These are phyloP conservation scores for Hemaris fuciformis DNA, from an alignment of 2,888 invertebrate genomes.

Conservation along the genomic window DNA sequence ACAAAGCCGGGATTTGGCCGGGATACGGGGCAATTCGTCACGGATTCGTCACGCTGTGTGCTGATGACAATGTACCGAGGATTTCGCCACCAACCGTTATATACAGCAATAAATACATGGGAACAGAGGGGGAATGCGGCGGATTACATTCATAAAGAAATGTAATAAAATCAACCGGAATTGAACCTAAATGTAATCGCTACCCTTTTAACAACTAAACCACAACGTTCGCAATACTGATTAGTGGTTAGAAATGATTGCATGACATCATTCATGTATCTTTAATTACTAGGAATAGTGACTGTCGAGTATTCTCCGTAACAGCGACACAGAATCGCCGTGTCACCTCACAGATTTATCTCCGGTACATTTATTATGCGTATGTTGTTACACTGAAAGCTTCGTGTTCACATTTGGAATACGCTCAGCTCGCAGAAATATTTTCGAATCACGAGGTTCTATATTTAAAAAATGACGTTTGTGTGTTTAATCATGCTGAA, in stretches of 20 bases:
- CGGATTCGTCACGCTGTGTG: constrained; percentile 60
- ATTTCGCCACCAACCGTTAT: constrained; percentile 13
- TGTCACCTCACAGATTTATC: constrained; percentile 9
- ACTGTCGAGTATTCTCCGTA: background rate
- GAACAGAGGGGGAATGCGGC: constrained; percentile 3
- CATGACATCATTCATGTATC: background rate
- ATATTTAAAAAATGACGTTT: constrained; percentile 11
- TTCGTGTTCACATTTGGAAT: constrained; percentile 8
- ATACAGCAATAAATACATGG: constrained; percentile 5
- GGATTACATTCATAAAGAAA: background rate
- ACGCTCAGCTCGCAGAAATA: constrained; percentile 4
- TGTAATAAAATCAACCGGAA: background rate
- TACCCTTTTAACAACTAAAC: background rate
- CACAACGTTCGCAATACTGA: background rate
- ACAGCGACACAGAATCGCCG: constrained; percentile 3
- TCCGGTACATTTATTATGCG: constrained; percentile 1
- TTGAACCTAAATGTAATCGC: background rate
- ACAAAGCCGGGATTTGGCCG: constrained; percentile 49
- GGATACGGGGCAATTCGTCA: constrained; percentile 66
- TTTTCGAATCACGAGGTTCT: constrained; percentile 7
- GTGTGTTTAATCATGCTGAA: constrained; percentile 9
- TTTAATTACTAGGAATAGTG: constrained; percentile 8
- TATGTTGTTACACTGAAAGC: constrained; percentile 9
- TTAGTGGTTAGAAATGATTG: background rate
- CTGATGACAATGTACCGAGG: constrained; percentile 25